Percentiles rank a stretch among this genome's conserved stretches.
Evolutionary conservation across 2,113 vertebrate species (phyloP).

Genomic region (Thomomys bottae): DNA sequence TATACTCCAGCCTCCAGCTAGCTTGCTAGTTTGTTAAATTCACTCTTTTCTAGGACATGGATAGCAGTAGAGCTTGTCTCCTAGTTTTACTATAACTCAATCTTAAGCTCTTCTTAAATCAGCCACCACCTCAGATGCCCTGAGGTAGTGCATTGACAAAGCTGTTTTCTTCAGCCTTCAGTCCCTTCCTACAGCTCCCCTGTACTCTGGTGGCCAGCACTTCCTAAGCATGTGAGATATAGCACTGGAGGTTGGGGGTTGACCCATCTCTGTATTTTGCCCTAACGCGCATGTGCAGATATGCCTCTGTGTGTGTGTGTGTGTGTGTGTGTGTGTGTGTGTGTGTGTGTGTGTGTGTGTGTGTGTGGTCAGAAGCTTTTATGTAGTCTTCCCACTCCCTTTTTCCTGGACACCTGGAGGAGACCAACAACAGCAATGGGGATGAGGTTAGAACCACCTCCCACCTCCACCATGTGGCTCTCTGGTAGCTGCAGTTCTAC

Average conservation of each 20-base stretch:
- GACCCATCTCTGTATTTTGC: not conserved
- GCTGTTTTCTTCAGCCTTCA: not conserved
- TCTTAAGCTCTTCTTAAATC: not conserved
- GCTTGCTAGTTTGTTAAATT: not conserved
- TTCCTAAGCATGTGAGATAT: not conserved
- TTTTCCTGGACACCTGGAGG: not conserved
- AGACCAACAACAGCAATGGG: not conserved
- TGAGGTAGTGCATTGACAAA: not conserved
- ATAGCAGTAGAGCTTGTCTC: not conserved
- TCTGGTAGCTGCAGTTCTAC: not conserved
- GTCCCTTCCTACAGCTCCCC: not conserved
- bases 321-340: too few species aligned
- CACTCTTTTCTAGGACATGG: not conserved
- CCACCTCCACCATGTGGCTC: rapidly evolving
- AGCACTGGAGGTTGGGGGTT: not conserved
- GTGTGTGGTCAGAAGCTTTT: not conserved
- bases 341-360: too few species aligned
- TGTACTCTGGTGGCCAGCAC: not conserved
- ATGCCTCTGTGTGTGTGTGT: not conserved
- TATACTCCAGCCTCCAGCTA: not conserved
- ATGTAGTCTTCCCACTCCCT: not conserved
- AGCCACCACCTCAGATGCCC: not conserved
- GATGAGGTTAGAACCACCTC: not conserved
- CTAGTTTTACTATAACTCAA: not conserved
- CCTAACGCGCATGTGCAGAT: not conserved